Evolutionary conservation across 2,888 invertebrate genomes (phyloP).

Genomic region (Nemurella pictetii): DNA sequence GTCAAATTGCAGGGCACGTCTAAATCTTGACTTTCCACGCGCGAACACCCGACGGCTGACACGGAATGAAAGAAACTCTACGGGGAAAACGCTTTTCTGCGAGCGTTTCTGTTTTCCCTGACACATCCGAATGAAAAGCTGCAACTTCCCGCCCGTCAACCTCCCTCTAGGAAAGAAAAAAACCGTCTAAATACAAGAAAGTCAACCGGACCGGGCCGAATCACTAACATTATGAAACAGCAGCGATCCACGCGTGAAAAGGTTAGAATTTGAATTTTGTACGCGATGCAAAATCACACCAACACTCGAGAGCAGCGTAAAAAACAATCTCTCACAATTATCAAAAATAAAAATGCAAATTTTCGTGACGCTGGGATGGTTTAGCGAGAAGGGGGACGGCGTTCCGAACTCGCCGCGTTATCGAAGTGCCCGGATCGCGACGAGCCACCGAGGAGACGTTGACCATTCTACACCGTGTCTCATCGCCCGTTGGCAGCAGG

Average conservation of each 20-base stretch:
- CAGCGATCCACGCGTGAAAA: too few species aligned
- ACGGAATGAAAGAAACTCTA: not conserved
- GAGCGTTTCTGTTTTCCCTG: not conserved
- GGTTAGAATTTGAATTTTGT: not conserved
- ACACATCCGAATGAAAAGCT: not conserved
- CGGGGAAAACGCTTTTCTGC: not conserved
- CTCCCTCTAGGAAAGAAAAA: not conserved
- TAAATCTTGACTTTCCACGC: not conserved
- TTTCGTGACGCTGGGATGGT: not conserved
- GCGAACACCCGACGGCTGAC: not conserved
- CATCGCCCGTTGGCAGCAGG: too few species aligned
- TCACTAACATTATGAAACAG: too few species aligned
- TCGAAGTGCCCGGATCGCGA: not conserved
- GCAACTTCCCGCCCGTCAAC: not conserved
- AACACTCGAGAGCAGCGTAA: not conserved
- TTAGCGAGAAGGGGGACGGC: too few species aligned
- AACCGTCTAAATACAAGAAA: not conserved
- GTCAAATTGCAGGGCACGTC: not conserved
- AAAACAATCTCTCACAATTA: not conserved
- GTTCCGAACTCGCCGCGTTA: not conserved
- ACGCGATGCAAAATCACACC: not conserved
- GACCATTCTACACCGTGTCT: too few species aligned
- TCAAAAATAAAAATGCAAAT: constrained; percentile 10
- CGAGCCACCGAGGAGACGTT: too few species aligned
- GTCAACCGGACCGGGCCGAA: not conserved